Evolutionary conservation across 2,888 invertebrate species (phyloP).

Genomic region (Sycophila texana): DNA sequence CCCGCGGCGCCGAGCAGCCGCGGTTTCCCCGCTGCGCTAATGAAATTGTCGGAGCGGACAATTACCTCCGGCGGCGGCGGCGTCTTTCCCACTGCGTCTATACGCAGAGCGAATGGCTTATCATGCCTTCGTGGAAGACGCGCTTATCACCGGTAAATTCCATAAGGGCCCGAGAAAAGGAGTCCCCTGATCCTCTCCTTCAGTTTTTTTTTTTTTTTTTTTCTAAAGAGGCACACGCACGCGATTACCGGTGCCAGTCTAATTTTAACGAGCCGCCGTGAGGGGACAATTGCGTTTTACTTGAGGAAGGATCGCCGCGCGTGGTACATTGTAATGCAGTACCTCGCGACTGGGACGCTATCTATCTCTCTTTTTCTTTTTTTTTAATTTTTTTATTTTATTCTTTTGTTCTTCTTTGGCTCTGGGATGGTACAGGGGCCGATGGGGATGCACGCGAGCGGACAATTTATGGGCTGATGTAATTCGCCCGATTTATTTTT

Average conservation of each 20-base stretch:
- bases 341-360: slow-evolving; percentile 4
- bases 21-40: slow-evolving; percentile 27
- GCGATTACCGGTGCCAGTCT: slow-evolving; percentile 32
- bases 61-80: slow-evolving; percentile 17
- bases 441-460: neutral
- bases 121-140: slow-evolving; percentile 12
- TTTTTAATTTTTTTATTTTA: neutral
- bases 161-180: slow-evolving; percentile 4
- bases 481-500: neutral
- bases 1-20: neutral
- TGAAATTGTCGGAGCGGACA: slow-evolving; percentile 42
- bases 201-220: neutral
- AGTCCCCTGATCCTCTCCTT: neutral
- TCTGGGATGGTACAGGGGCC: neutral
- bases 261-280: slow-evolving; percentile 32
- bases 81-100: neutral
- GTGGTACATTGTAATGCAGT: slow-evolving; percentile 31
- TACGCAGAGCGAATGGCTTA: neutral
- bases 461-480: slow-evolving; percentile 3
- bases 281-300: slow-evolving; percentile 17
- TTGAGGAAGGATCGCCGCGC: neutral
- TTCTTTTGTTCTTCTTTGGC: too few relatives aligned
- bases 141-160: slow-evolving; percentile 29
- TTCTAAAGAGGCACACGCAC: neutral
- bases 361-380: neutral